These are phyloP conservation scores for Phrynocephalus vlangalii DNA, from an alignment of 2,797 vertebrate genomes.

Conservation along the genomic window DNA sequence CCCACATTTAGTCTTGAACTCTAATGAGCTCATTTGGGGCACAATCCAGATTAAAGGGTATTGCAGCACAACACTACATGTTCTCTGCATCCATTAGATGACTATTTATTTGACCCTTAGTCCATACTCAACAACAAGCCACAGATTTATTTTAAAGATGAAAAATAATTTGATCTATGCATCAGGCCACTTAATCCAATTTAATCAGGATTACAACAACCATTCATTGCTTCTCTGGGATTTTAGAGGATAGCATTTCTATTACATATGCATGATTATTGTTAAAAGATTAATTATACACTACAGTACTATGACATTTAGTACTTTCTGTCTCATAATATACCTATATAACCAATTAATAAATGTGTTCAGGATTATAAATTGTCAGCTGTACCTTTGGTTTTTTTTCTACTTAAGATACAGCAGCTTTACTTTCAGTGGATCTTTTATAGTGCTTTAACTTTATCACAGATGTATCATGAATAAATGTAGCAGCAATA, in stretches of 20 bases:
- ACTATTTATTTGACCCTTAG: neutral
- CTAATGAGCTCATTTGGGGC: neutral
- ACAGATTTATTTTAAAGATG: conserved; percentile 1
- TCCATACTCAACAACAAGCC: conserved; percentile 1
- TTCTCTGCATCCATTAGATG: neutral
- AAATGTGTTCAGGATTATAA: neutral
- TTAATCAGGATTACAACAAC: conserved; percentile 7
- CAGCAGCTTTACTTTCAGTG: neutral
- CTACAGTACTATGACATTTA: neutral
- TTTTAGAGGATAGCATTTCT: neutral
- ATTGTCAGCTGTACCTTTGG: neutral
- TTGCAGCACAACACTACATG: conserved; percentile 23
- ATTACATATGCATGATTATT: conserved; percentile 3
- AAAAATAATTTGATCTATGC: conserved; percentile 14
- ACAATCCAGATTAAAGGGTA: conserved; percentile 15
- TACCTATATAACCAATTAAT: neutral
- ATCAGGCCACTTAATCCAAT: neutral
- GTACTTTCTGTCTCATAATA: neutral
- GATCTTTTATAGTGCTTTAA: neutral
- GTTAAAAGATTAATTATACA: neutral
- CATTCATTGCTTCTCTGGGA: neutral
- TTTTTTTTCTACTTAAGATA: neutral
- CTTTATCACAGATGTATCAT: neutral
- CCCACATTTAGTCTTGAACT: neutral
- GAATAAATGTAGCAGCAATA: neutral